phyloP scores from a whole-genome alignment of 1,140 invertebrate genomes.

The Ctenoplectra terminalis region DNA sequence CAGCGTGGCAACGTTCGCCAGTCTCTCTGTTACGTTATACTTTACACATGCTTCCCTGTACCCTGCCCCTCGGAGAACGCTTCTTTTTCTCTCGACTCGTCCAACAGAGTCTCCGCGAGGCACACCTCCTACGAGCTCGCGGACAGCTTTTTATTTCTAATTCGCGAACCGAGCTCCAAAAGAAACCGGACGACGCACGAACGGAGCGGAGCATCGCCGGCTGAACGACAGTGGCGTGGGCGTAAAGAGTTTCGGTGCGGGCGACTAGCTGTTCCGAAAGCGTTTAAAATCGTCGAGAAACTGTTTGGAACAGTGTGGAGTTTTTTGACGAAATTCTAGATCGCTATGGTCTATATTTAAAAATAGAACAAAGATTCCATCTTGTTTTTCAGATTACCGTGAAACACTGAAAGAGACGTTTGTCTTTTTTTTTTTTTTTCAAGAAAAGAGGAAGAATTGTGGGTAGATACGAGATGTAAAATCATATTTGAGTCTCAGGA shows the following conservation, averaged over 20 bases:
- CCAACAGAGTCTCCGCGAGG: conserved; percentile 39
- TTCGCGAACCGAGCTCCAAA: conserved; percentile 66
- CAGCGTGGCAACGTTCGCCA: conserved; percentile 75
- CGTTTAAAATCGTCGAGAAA: not conserved
- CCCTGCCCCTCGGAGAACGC: conserved; percentile 3
- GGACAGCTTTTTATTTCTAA: conserved; percentile 73
- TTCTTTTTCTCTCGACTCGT: conserved; percentile 53
- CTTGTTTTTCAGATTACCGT: no score
- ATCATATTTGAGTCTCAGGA: no score
- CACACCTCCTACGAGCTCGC: conserved; percentile 45
- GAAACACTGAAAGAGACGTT: no score
- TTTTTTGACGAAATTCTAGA: not conserved
- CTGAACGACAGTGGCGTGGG: conserved; percentile 48
- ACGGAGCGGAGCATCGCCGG: not conserved
- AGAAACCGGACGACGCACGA: conserved; percentile 38
- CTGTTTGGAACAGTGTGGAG: not conserved
- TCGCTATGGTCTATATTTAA: no score
- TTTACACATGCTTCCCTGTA: conserved; percentile 70
- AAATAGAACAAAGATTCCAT: no score
- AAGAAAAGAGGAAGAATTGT: no score
- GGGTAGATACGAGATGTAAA: no score
- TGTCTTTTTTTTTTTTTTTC: no score
- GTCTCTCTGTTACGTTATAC: conserved; percentile 78
- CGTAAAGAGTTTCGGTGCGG: conserved; percentile 15
- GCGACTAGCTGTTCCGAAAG: not conserved